A percentile compares a stretch with the other conserved stretches of the same genome.
Conservation (phyloP, 1,140 invertebrate species). For the Xylocopa sonorina region DNA sequence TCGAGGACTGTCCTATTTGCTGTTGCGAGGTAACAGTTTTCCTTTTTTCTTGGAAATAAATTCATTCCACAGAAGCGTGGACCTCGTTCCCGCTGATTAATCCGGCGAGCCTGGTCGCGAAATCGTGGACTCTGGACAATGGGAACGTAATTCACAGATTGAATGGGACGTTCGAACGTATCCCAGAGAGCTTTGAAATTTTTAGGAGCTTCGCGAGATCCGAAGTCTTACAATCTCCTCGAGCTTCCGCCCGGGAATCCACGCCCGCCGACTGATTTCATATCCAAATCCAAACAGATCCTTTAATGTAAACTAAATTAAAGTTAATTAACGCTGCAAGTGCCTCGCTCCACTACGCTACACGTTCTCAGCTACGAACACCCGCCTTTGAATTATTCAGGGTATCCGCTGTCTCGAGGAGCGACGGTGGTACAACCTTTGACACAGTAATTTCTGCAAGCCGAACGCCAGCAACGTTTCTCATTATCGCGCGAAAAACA, state of each 20-base stretch:
- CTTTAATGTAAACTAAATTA: background rate
- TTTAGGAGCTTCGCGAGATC: background rate
- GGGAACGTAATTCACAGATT: background rate
- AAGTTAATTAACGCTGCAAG: background rate
- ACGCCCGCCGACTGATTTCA: background rate
- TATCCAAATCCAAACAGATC: background rate
- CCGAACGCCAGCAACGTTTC: no score
- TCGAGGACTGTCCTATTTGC: no score
- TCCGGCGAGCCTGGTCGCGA: background rate
- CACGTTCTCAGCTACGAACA: background rate
- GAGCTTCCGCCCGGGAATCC: no score
- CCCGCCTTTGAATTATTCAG: background rate
- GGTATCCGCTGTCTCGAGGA: background rate
- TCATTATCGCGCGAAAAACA: no score
- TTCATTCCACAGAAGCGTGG: no score
- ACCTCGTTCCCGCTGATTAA: no score
- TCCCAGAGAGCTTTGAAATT: background rate
- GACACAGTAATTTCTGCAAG: no score
- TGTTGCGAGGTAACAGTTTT: no score
- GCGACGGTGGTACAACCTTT: background rate
- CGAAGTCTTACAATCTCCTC: background rate
- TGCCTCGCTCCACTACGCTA: background rate
- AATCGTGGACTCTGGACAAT: background rate
- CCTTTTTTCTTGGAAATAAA: no score
- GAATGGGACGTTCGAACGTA: background rate